Evolutionary conservation across 2,113 vertebrate genomes (phyloP).

Genomic region (Spermophilus dauricus): DNA sequence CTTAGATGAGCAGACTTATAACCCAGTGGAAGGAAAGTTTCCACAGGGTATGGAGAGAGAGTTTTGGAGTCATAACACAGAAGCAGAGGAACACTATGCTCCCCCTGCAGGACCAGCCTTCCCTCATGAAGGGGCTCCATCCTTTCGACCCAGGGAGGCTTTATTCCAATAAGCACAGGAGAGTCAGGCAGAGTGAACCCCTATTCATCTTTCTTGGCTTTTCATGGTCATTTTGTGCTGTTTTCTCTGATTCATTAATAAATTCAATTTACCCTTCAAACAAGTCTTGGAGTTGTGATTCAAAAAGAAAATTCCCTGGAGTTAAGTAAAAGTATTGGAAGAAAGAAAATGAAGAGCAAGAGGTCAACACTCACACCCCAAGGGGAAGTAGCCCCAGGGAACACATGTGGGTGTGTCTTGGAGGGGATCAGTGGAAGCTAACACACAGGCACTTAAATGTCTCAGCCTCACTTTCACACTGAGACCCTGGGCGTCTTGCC

Average conservation of each 20-base stretch:
- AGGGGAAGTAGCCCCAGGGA: background rate
- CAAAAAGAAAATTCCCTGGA: constrained; percentile 50
- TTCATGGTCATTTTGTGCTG: constrained; percentile 63
- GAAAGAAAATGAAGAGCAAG: background rate
- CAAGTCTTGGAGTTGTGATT: constrained; percentile 72
- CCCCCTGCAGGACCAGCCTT: background rate
- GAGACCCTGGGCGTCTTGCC: background rate
- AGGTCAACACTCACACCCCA: background rate
- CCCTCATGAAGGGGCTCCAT: background rate
- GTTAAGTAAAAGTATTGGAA: constrained; percentile 13
- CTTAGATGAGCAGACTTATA: background rate
- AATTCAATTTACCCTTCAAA: constrained; percentile 71
- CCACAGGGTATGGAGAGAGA: background rate
- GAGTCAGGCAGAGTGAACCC: constrained; percentile 14
- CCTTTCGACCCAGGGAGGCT: background rate
- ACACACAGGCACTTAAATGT: background rate
- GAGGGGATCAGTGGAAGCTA: background rate
- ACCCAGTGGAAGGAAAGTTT: background rate
- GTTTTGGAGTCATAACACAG: background rate
- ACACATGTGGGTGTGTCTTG: fast-evolving
- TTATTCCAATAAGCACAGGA: background rate
- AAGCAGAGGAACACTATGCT: background rate
- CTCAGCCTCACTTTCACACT: background rate
- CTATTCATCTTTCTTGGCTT: constrained; percentile 35
- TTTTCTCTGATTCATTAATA: constrained; percentile 76